Percentiles rank a stretch among this genome's conserved stretches.
Evolutionary conservation across 2,797 vertebrate species (phyloP).

Genomic region (Coregonus suidteri): DNA sequence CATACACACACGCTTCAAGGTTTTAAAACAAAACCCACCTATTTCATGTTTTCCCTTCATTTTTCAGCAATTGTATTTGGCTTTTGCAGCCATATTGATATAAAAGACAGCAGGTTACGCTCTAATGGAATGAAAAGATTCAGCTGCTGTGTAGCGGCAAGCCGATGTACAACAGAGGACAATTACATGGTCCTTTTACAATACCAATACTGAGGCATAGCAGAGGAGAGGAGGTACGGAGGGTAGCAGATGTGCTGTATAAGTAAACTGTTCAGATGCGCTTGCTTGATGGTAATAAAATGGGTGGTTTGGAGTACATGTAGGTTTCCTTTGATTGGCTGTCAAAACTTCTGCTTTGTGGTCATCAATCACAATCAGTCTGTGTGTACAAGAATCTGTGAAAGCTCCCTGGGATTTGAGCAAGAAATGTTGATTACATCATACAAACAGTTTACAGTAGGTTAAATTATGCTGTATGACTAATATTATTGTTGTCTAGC

Average conservation of each 20-base stretch:
- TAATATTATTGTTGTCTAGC: no score
- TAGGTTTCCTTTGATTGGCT: slow-evolving; percentile 1
- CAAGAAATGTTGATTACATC: background rate
- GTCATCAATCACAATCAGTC: slow-evolving; percentile 8
- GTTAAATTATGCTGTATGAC: no score
- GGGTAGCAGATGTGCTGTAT: background rate
- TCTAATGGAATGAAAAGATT: background rate
- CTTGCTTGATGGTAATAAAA: background rate
- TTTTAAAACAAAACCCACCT: background rate
- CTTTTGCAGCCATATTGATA: slow-evolving; percentile 11
- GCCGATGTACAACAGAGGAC: background rate
- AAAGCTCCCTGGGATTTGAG: background rate
- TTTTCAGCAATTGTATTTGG: background rate
- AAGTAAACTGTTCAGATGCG: background rate
- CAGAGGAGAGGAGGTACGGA: background rate
- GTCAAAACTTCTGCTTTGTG: background rate
- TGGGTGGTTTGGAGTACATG: background rate
- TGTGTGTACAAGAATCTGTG: background rate
- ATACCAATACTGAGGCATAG: background rate
- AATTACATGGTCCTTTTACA: background rate
- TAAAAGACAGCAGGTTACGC: slow-evolving; percentile 4
- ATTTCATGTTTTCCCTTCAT: background rate
- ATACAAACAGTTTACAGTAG: background rate
- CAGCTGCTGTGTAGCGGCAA: slow-evolving; percentile 7
- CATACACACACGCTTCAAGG: background rate